Conservation (phyloP, 1,140 invertebrate species). For the Drosophila nigromelanica region DNA sequence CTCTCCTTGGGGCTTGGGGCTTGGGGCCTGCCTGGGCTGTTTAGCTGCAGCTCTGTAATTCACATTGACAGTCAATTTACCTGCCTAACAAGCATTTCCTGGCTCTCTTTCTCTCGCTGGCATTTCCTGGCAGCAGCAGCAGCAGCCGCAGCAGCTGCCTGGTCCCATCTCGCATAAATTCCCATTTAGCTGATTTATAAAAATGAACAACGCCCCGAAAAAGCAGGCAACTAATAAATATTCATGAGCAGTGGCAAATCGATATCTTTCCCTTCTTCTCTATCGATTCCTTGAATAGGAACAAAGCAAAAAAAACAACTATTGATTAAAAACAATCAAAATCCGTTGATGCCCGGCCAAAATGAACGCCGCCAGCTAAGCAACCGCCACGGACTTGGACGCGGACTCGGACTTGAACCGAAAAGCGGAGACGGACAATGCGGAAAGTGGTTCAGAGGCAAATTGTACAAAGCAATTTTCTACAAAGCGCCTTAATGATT, state of each 20-base stretch:
- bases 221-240: slow-evolving; percentile 64
- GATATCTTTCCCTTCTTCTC: slow-evolving; percentile 14
- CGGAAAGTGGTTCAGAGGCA: slow-evolving; percentile 15
- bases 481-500: slow-evolving; percentile 43
- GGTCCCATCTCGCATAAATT: slow-evolving; percentile 36
- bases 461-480: slow-evolving; percentile 29
- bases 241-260: slow-evolving; percentile 56
- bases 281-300: slow-evolving; percentile 39
- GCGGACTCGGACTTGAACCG: background rate
- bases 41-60: slow-evolving; percentile 44
- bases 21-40: slow-evolving; percentile 15
- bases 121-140: slow-evolving; percentile 32
- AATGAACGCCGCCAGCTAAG: slow-evolving; percentile 37
- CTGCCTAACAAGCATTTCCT: slow-evolving; percentile 68
- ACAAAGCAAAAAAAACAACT: slow-evolving; percentile 30
- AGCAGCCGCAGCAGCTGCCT: slow-evolving; percentile 6
- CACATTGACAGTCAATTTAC: slow-evolving; percentile 72
- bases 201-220: slow-evolving; percentile 70
- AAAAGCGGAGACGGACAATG: background rate
- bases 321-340: slow-evolving; percentile 44
- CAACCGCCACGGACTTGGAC: background rate
- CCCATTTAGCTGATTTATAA: slow-evolving; percentile 66
- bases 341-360: background rate
- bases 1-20: background rate
- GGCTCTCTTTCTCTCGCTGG: background rate